phyloP scores from a whole-genome alignment of 2,888 invertebrate species.

The Tetropium fuscum region DNA sequence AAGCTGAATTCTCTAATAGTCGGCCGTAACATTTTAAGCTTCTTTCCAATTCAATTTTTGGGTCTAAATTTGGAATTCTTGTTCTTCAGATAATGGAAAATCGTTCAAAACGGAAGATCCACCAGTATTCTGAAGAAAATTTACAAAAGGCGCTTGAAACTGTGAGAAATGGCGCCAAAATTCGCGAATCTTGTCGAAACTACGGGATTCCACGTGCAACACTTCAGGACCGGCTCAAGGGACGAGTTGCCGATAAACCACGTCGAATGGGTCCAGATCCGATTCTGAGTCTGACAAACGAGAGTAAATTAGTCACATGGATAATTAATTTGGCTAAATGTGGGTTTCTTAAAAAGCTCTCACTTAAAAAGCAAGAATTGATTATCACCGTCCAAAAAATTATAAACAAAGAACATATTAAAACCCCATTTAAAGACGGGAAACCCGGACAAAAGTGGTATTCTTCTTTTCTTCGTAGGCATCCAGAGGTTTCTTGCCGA shows the following conservation, averaged over 20 bases:
- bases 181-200: constrained; percentile 26
- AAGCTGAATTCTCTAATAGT: neutral
- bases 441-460: neutral
- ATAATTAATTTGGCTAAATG: constrained; percentile 48
- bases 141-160: constrained; percentile 22
- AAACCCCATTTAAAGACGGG: constrained; percentile 19
- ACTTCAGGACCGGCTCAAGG: constrained; percentile 33
- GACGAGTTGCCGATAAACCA: constrained; percentile 24
- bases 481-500: constrained; percentile 8
- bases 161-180: constrained; percentile 29
- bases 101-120: constrained; percentile 20
- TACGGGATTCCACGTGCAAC: constrained; percentile 28
- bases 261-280: constrained; percentile 32
- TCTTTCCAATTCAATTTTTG: constrained; percentile 18
- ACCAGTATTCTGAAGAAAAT: constrained; percentile 14
- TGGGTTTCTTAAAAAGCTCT: constrained; percentile 50
- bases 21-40: constrained; percentile 15
- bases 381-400: constrained; percentile 49
- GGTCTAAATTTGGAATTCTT: constrained; percentile 14
- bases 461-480: neutral
- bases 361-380: constrained; percentile 47
- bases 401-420: constrained; percentile 29
- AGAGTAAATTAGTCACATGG: constrained; percentile 42
- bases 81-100: constrained; percentile 29
- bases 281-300: constrained; percentile 28